These are phyloP conservation scores for Gavialis gangeticus DNA, from an alignment of 2,113 vertebrate genomes.

Conservation along the genomic window DNA sequence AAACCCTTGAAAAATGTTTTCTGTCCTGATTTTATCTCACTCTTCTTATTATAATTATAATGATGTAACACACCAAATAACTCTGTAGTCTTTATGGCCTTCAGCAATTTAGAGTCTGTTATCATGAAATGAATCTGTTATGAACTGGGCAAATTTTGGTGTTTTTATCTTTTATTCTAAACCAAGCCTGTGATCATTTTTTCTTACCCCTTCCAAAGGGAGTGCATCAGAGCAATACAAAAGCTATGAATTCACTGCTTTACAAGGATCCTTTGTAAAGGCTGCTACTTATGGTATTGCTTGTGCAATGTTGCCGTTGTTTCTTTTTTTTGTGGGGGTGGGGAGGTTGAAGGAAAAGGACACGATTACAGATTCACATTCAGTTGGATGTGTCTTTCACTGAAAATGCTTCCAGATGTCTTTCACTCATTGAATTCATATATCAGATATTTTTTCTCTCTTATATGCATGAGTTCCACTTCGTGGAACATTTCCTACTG, in stretches of 20 bases:
- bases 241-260: not conserved
- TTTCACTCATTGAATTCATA: slow-evolving; percentile 37
- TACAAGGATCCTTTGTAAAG: no score
- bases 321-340: no score
- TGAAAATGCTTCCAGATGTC: slow-evolving; percentile 49
- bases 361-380: slow-evolving; percentile 38
- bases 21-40: not conserved
- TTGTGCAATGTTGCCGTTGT: not conserved
- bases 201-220: not conserved
- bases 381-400: slow-evolving; percentile 65
- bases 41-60: not conserved
- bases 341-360: not conserved
- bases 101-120: not conserved
- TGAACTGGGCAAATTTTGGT: not conserved
- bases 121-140: not conserved
- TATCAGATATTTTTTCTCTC: not conserved
- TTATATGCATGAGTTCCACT: slow-evolving; percentile 42
- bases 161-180: not conserved
- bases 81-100: not conserved
- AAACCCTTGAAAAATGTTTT: not conserved
- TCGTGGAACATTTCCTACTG: slow-evolving; percentile 34
- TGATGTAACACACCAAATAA: not conserved
- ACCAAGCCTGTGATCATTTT: not conserved
- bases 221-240: not conserved
- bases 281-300: not conserved